Percentiles rank a stretch among this genome's conserved stretches.
These are phyloP conservation scores for Lucifuga dentata DNA, from an alignment of 2,113 vertebrate genomes.

Conservation along the genomic window DNA sequence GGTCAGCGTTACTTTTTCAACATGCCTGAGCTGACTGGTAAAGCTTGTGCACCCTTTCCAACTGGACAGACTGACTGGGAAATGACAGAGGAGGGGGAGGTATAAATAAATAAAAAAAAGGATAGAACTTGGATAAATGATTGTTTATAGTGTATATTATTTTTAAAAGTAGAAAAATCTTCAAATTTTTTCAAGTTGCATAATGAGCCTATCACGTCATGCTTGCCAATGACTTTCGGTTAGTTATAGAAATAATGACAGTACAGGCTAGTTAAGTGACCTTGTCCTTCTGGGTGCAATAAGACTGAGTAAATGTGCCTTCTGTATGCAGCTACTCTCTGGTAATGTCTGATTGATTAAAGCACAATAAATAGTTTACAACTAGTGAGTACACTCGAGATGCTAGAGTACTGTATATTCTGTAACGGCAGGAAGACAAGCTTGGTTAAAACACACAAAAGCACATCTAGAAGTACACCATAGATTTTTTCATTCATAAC, in stretches of 20 bases:
- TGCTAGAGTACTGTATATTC: slow-evolving; percentile 87
- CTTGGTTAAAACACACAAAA: slow-evolving; percentile 93
- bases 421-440: slow-evolving; percentile 94
- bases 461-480: slow-evolving; percentile 90
- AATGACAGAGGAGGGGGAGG: slow-evolving; percentile 73
- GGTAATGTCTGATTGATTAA: slow-evolving; percentile 87
- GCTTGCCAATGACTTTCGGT: slow-evolving; percentile 77
- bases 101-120: slow-evolving; percentile 42
- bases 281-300: slow-evolving; percentile 85
- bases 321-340: slow-evolving; percentile 76
- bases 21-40: slow-evolving; percentile 86
- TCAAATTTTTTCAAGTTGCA: slow-evolving; percentile 77
- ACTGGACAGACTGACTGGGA: slow-evolving; percentile 64
- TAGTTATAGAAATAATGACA: slow-evolving; percentile 75
- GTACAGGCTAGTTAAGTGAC: slow-evolving; percentile 74
- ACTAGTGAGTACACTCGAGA: slow-evolving; percentile 85
- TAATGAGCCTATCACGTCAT: slow-evolving; percentile 80
- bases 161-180: slow-evolving; percentile 66
- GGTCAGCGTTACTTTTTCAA: slow-evolving; percentile 79
- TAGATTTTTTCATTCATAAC: slow-evolving; percentile 91
- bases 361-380: slow-evolving; percentile 87
- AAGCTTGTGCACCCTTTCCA: slow-evolving; percentile 85
- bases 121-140: slow-evolving; percentile 56
- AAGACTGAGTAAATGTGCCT: slow-evolving; percentile 66
- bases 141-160: slow-evolving; percentile 64